A percentile compares a stretch with the other conserved stretches of the same genome.
Evolutionary conservation across 2,888 invertebrate genomes (phyloP).

Genomic region (Sceliomorpha sp.): DNA sequence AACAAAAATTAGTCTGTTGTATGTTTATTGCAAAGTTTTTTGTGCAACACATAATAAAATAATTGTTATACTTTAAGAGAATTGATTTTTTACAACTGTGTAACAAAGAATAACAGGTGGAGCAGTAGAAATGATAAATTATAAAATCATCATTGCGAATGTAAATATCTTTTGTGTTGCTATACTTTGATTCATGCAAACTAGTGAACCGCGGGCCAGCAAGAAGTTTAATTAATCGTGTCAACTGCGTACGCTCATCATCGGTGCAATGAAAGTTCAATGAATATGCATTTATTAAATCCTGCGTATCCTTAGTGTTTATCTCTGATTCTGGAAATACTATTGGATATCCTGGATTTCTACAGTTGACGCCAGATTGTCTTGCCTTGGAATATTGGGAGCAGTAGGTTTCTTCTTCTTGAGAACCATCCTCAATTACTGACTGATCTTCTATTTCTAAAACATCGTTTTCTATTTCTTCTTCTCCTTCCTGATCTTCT

Average conservation of each 20-base stretch:
- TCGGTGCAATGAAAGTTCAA: conserved; percentile 20
- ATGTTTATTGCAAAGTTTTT: no score
- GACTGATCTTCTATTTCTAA: no score
- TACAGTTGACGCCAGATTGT: no score
- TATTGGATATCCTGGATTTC: conserved; percentile 19
- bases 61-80: conserved; percentile 17
- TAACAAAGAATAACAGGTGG: conserved; percentile 7
- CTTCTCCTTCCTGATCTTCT: background rate
- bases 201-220: no score
- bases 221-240: no score
- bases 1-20: no score
- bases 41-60: background rate
- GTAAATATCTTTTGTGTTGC: no score
- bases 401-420: background rate
- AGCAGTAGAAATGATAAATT: conserved; percentile 27
- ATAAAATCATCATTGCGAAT: conserved; percentile 17
- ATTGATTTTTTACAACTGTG: conserved; percentile 12
- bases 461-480: no score
- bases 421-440: no score
- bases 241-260: no score
- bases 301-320: conserved; percentile 18
- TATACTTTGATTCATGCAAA: no score
- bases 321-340: conserved; percentile 19
- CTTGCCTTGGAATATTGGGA: no score
- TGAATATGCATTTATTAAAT: conserved; percentile 12